phyloP scores from a whole-genome alignment of 2,888 invertebrate species.

The Oxyteleia sp. region DNA sequence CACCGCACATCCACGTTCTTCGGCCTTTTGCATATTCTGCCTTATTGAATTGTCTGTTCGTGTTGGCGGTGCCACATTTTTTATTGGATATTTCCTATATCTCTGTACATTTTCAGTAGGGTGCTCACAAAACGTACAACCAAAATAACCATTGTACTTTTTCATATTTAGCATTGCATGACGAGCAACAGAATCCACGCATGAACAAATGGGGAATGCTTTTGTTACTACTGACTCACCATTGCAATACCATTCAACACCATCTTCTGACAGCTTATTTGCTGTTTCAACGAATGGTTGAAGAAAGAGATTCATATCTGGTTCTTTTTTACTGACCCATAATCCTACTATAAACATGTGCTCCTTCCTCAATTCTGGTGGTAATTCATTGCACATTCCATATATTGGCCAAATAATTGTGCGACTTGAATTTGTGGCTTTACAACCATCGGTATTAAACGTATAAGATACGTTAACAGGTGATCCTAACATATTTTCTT shows the following conservation, averaged over 20 bases:
- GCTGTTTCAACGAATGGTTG: constrained; percentile 59
- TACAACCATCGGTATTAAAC: constrained; percentile 68
- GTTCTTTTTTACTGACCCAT: constrained; percentile 60
- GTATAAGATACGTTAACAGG: constrained; percentile 55
- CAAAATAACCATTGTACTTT: constrained; percentile 70
- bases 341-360: constrained; percentile 64
- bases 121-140: constrained; percentile 38
- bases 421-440: constrained; percentile 45
- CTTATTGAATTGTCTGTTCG: neutral
- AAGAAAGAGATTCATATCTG: constrained; percentile 53
- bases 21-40: neutral
- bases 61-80: neutral
- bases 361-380: constrained; percentile 55
- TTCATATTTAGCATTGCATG: constrained; percentile 62
- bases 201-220: constrained; percentile 56
- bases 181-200: constrained; percentile 55
- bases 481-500: neutral
- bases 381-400: constrained; percentile 60
- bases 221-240: constrained; percentile 36
- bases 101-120: neutral
- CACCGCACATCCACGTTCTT: neutral
- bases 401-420: constrained; percentile 65
- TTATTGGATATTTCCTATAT: neutral
- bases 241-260: constrained; percentile 54
- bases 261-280: constrained; percentile 54